Percentiles rank a stretch among this genome's conserved stretches.
These are phyloP conservation scores for Cyprinodon brontotheroides DNA, from an alignment of 2,113 vertebrate species.

Conservation along the genomic window DNA sequence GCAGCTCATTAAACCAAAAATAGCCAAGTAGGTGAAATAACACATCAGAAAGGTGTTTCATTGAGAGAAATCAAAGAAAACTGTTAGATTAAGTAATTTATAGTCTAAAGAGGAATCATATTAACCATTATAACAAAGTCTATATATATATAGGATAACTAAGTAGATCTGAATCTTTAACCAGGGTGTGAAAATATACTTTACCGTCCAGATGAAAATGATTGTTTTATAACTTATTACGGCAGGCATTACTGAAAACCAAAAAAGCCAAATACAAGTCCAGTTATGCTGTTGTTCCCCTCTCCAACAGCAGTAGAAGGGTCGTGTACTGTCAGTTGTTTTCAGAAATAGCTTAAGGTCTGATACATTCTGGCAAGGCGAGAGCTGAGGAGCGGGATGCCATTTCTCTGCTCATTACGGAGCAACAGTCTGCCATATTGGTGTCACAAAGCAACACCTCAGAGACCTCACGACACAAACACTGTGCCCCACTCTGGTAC, in stretches of 20 bases:
- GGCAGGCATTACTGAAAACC: not conserved
- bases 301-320: not conserved
- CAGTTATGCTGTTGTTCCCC: not conserved
- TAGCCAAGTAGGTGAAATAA: not conserved
- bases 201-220: conserved; percentile 28
- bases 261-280: not conserved
- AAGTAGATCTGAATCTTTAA: not conserved
- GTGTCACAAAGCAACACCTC: conserved; percentile 48
- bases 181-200: not conserved
- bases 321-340: conserved; percentile 27
- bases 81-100: no score
- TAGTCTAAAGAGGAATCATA: no score
- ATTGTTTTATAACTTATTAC: no score
- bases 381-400: conserved; percentile 29
- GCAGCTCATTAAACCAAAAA: conserved; percentile 4
- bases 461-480: conserved; percentile 24
- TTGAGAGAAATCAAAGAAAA: not conserved
- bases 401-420: conserved; percentile 55
- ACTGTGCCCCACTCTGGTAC: not conserved
- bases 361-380: conserved; percentile 27
- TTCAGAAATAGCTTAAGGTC: conserved; percentile 50
- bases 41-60: not conserved
- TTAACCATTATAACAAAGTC: not conserved
- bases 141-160: not conserved
- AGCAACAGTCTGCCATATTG: conserved; percentile 33